Percentiles rank a stretch among this genome's conserved stretches.
These are phyloP conservation scores for Agrypnia vestita DNA, from an alignment of 1,140 invertebrate species.

Conservation along the genomic window DNA sequence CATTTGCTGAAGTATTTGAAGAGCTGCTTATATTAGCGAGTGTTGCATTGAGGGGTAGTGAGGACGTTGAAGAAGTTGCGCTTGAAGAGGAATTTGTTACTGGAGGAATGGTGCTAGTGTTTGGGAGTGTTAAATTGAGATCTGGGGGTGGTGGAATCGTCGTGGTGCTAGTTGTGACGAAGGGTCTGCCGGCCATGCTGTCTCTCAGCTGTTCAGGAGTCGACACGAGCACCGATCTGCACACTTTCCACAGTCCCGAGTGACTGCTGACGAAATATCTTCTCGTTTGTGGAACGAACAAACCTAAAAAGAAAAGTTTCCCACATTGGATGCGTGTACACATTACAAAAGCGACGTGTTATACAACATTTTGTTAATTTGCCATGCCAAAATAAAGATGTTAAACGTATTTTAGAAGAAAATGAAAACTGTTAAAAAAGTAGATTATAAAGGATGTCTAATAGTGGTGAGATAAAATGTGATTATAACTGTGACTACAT, in stretches of 20 bases:
- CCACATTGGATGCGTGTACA: slow-evolving; percentile 21
- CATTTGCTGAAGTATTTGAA: background rate
- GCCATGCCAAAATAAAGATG: no score
- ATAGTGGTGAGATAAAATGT: no score
- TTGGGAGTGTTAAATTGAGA: background rate
- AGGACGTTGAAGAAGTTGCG: background rate
- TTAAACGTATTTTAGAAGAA: no score
- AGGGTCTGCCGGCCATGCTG: slow-evolving; percentile 33
- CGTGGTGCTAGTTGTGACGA: slow-evolving; percentile 23
- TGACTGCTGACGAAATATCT: slow-evolving; percentile 77
- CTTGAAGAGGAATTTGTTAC: background rate
- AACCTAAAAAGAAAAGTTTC: slow-evolving; percentile 68
- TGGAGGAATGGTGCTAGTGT: background rate
- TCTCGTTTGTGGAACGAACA: slow-evolving; percentile 73
- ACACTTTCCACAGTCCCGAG: slow-evolving; percentile 82
- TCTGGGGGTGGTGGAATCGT: slow-evolving; percentile 23
- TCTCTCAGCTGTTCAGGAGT: slow-evolving; percentile 60
- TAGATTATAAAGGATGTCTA: no score
- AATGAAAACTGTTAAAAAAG: no score
- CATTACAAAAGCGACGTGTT: slow-evolving; percentile 3
- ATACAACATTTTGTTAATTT: background rate
- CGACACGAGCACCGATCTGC: slow-evolving; percentile 67
- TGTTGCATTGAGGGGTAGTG: background rate
- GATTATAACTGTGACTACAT: no score
- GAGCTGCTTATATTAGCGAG: background rate